Conservation (phyloP, 2,797 vertebrate species). For the Micrastur ruficollis region DNA sequence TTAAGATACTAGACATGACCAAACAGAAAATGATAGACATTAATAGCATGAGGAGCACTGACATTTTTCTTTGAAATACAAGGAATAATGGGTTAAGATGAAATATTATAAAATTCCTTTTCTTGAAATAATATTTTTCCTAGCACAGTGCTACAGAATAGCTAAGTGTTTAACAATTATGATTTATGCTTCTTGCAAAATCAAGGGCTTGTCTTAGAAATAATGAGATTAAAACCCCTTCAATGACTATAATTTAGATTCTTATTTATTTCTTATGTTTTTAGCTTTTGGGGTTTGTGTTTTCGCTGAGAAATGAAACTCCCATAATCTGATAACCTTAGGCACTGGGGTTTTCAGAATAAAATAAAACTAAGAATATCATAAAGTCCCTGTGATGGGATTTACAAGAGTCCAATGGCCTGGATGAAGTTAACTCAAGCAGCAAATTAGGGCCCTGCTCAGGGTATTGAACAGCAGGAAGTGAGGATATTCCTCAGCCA, state of each 20-base stretch:
- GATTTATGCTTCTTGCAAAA: constrained; percentile 15
- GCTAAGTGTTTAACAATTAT: neutral
- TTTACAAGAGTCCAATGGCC: constrained; percentile 50
- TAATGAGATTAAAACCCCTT: neutral
- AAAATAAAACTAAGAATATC: constrained; percentile 37
- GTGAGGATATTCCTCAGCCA: constrained; percentile 40
- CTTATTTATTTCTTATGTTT: neutral
- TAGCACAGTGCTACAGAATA: neutral
- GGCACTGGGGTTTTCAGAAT: constrained; percentile 3
- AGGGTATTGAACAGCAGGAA: constrained; percentile 52
- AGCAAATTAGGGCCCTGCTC: constrained; percentile 58
- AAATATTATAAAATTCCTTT: constrained; percentile 21
- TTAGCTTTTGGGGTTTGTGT: neutral
- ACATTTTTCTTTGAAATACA: constrained; percentile 12
- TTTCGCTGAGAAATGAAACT: constrained; percentile 12
- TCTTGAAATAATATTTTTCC: constrained; percentile 37
- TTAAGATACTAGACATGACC: neutral
- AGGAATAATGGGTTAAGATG: neutral
- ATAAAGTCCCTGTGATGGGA: constrained; percentile 34
- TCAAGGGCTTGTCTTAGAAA: constrained; percentile 16
- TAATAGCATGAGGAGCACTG: neutral
- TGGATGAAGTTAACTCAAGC: constrained; percentile 66
- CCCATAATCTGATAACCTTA: neutral
- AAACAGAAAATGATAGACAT: neutral
- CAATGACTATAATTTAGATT: neutral